Conservation (phyloP, 2,888 invertebrate genomes). For the Trichogramma evanescens region DNA sequence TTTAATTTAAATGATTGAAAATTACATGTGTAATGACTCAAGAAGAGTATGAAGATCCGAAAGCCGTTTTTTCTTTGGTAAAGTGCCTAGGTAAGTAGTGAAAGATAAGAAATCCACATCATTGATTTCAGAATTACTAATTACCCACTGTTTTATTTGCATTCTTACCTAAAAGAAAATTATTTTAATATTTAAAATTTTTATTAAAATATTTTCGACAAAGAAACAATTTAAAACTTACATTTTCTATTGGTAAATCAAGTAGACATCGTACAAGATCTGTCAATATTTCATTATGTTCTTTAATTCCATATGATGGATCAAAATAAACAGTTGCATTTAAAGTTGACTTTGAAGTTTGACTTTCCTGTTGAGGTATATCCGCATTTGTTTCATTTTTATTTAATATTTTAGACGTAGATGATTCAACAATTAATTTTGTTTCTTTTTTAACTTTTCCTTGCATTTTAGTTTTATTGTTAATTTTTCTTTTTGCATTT, state of each 20-base stretch:
- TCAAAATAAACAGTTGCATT: conserved; percentile 19
- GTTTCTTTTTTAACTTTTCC: conserved; percentile 3
- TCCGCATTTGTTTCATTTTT: background rate
- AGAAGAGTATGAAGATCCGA: conserved; percentile 41
- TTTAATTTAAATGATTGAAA: background rate
- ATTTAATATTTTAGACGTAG: background rate
- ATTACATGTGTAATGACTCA: conserved; percentile 42
- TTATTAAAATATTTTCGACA: background rate
- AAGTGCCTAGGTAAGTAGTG: conserved; percentile 42
- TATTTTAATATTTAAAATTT: background rate
- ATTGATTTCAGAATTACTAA: conserved; percentile 34
- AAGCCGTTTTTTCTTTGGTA: conserved; percentile 39
- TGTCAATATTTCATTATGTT: conserved; percentile 35
- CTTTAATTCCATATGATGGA: conserved; percentile 19
- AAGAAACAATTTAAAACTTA: conserved; percentile 20
- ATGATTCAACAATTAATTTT: background rate
- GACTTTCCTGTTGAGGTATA: background rate
- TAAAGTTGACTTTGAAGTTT: conserved; percentile 1
- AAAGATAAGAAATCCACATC: conserved; percentile 43
- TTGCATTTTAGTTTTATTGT: conserved; percentile 14
- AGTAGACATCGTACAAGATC: conserved; percentile 39
- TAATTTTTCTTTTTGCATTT: conserved; percentile 15
- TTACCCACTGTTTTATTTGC: conserved; percentile 42
- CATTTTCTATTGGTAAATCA: conserved; percentile 38
- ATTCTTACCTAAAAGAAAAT: conserved; percentile 35